Conservation (phyloP, 2,113 vertebrate species). For the Mobula birostris region DNA sequence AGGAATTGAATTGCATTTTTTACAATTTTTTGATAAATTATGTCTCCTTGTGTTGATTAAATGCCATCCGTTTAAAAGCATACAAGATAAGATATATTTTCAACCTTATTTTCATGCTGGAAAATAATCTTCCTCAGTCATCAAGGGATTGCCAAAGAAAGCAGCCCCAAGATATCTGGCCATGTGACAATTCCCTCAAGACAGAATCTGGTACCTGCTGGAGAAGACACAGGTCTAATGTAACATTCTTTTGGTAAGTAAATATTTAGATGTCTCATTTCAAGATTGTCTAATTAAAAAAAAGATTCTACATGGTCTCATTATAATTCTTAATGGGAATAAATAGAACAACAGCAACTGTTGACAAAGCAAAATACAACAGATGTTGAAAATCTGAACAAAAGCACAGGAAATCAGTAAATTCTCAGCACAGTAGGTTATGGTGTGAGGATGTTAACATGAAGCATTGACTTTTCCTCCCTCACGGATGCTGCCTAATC, state of each 20-base stretch:
- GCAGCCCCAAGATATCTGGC: background rate
- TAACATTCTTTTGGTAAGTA: background rate
- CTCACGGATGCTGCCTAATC: too few species aligned
- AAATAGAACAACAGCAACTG: background rate
- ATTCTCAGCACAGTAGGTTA: too few species aligned
- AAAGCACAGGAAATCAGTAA: too few species aligned
- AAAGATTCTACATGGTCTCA: background rate
- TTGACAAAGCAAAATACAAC: background rate
- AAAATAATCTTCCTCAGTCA: background rate
- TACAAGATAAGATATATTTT: background rate
- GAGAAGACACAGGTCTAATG: background rate
- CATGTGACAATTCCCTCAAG: slow-evolving; percentile 7
- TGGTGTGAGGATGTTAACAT: too few species aligned
- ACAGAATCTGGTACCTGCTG: background rate
- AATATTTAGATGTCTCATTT: slow-evolving; percentile 3
- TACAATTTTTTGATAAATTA: background rate
- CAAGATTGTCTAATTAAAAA: background rate
- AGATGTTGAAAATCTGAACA: too few species aligned
- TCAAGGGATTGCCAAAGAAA: background rate
- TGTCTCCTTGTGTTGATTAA: background rate
- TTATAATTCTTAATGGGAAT: background rate
- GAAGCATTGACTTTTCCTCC: too few species aligned
- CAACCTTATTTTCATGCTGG: background rate
- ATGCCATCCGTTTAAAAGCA: background rate
- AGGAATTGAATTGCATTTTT: background rate